Evolutionary conservation across 2,888 invertebrate species (phyloP).

Genomic region (Lasioglossum pauxillum): DNA sequence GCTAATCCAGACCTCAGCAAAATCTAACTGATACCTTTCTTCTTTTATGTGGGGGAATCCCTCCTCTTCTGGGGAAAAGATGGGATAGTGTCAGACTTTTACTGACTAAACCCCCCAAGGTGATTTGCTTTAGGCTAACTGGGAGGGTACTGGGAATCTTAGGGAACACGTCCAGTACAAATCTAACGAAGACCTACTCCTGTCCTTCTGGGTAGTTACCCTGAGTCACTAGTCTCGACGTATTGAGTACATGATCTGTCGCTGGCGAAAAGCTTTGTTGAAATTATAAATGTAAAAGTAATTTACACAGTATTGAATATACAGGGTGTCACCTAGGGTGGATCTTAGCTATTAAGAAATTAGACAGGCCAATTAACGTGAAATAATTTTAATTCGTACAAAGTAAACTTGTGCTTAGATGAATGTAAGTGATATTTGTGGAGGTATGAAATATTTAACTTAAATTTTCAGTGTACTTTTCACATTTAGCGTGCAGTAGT

Average conservation of each 20-base stretch:
- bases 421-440: too few relatives aligned
- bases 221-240: neutral
- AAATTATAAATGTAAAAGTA: too few relatives aligned
- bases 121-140: conserved; percentile 1
- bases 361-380: too few relatives aligned
- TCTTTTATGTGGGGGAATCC: neutral
- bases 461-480: too few relatives aligned
- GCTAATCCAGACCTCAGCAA: neutral
- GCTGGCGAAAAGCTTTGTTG: too few relatives aligned
- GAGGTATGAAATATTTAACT: too few relatives aligned
- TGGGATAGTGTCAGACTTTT: neutral
- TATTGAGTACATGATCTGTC: neutral
- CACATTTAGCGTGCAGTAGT: too few relatives aligned
- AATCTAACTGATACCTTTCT: neutral
- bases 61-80: neutral
- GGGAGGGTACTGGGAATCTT: neutral
- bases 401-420: too few relatives aligned
- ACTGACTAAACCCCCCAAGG: neutral
- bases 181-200: neutral
- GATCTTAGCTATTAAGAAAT: too few relatives aligned
- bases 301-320: too few relatives aligned
- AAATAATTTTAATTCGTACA: too few relatives aligned
- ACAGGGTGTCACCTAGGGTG: too few relatives aligned
- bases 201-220: neutral
- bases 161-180: neutral